Evolutionary conservation across 2,888 invertebrate genomes (phyloP), one percentile per base, ranked within the genome.

Genomic region (Lasioglossum marginatum): DNA sequence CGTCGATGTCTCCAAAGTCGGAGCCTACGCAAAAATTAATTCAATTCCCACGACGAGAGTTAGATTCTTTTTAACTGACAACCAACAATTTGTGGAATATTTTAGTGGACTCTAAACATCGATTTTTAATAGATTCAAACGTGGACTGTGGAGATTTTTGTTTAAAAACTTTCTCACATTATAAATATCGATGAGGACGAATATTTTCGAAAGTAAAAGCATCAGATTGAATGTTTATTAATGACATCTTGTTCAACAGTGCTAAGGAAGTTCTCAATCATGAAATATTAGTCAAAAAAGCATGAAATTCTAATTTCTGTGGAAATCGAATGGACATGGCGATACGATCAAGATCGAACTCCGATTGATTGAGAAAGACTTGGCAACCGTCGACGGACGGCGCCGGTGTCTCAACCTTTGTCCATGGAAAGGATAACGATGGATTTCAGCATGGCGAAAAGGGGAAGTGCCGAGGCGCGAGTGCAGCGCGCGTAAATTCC

Each of bases 401-500:
- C 5, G 70, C 12, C 40, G 5, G 40, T 23, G 70, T 37, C n/a
- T n/a, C n/a, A 70, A 37, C n/a, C 40, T 40, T 70, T 70, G n/a
- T 40, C 70, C 40, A n/a, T 37, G 23, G 37, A 70, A 70, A 43
- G 40, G 45, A 72, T 43, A 70, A 70, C 70, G 70, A 70, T 70
- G 37, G 70, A 70, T 37, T 40, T 70, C 70, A 40, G n/a, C 23
- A 40, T 40, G 23, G 70, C 37, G 70, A 70, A 70, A 66, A 75
- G 43, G 70, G 12, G 63, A 63, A 63, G 63, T 63, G 19, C 19
- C 63, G 63, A 19, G 63, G 70, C 19, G n/a, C 19, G 43, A 70
- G 37, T 37, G n/a, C 68, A 80, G 70, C 66, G 70, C 48, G 85
- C 48, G 85, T 89, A 88, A 90, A 88, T 91, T 84, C 83, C 72